Base-by-base conservation (phyloP, 2,888 invertebrate species). In the Lymantria dispar region DNA sequence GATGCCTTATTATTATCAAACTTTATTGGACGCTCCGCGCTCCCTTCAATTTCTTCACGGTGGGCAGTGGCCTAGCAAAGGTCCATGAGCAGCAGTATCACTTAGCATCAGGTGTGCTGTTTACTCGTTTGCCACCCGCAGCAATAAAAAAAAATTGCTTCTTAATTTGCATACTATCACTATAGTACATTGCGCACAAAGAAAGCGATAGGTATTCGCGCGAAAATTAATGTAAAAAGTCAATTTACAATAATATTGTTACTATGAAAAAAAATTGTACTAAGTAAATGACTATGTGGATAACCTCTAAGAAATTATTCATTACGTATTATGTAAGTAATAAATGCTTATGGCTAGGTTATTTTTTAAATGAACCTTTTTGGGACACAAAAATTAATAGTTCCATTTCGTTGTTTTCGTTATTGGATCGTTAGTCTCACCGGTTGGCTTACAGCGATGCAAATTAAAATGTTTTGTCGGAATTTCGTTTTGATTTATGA, bases 401-500 rank as follows among this genome's bases (percentile, higher is more conserved):
- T 82, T 83, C 70, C 74, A 78, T 85, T 83, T 78, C 66, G 83
- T 83, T 85, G 83, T 87, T 86, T 86, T 84, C 77, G 76, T 85
- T 79, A 78, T 74, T 74, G 67, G 74, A 80, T 87, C 87, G 83
- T 87, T 87, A 86, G 82, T 83, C 85, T 85, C 85, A 74, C 76
- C 70, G 76, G 72, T 73, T 73, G 66, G 81, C 80, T 76, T 65
- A 63, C 64, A 78, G 83, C 81, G 76, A 87, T 86, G 88, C 86
- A 87, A 88, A 88, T 88, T 84, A 86, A 88, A 83, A 85, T 80
- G 76, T 87, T 83, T 71, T 64, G 74, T 76, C 68, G 74, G 79
- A 81, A 83, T 82, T 73, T 72, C 71, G 66, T 74, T 74, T 80
- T 85, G 85, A 87, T 87, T 84, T 85, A 88, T 80, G 74, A 74